Evolutionary conservation across 1,140 invertebrate species (phyloP).

Genomic region (Cherax quadricarinatus): DNA sequence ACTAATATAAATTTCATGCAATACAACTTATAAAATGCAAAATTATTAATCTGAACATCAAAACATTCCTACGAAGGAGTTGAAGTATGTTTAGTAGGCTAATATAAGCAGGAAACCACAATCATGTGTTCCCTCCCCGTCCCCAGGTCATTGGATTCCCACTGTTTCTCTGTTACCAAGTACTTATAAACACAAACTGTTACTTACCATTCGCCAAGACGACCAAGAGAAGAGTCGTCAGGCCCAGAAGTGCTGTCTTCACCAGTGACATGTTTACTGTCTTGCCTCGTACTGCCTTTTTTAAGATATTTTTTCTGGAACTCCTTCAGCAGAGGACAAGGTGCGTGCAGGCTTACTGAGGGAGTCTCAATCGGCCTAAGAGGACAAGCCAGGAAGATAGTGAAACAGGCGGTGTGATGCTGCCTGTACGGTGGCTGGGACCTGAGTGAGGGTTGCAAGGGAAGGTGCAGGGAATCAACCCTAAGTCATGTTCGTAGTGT

Average conservation of each 20-base stretch:
- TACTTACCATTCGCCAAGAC: background rate
- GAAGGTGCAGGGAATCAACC: background rate
- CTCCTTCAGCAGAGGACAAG: background rate
- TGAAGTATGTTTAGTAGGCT: too few relatives aligned
- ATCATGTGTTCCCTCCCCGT: too few relatives aligned
- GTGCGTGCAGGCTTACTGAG: too few relatives aligned
- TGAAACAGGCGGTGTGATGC: background rate
- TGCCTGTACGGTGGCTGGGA: background rate
- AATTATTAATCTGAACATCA: too few relatives aligned
- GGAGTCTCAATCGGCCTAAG: background rate
- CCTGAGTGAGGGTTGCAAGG: background rate
- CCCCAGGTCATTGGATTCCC: too few relatives aligned
- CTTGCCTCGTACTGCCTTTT: too few relatives aligned
- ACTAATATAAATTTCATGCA: too few relatives aligned
- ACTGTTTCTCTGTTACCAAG: too few relatives aligned
- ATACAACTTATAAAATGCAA: too few relatives aligned
- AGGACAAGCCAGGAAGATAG: background rate
- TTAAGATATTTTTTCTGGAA: background rate
- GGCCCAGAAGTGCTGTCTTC: background rate
- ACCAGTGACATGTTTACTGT: background rate
- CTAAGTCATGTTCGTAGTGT: background rate
- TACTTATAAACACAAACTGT: too few relatives aligned
- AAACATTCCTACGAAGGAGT: too few relatives aligned
- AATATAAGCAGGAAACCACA: too few relatives aligned
- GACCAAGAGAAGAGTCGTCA: background rate